These are phyloP conservation scores for Osmerus eperlanus DNA, from an alignment of 2,113 vertebrate species.

Conservation along the genomic window DNA sequence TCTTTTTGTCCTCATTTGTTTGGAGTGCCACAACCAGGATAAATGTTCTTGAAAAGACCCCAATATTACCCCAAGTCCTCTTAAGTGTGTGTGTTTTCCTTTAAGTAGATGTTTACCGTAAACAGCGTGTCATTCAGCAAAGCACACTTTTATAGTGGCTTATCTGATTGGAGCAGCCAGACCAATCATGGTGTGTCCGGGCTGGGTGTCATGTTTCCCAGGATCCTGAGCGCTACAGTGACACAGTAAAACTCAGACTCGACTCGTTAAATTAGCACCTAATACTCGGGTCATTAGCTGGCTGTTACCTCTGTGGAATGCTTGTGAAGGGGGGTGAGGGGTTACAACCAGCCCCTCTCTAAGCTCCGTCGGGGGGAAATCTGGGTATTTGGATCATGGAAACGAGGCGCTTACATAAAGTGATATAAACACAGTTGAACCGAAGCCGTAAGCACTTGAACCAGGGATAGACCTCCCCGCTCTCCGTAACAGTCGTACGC, in stretches of 20 bases:
- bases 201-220: conserved; percentile 67
- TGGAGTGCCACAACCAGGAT: not conserved
- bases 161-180: conserved; percentile 66
- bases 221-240: conserved; percentile 65
- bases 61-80: not conserved
- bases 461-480: not conserved
- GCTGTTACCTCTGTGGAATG: conserved; percentile 61
- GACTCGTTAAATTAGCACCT: conserved; percentile 68
- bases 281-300: conserved; percentile 65
- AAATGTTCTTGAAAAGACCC: not conserved
- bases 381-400: conserved; percentile 28
- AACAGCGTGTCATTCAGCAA: conserved; percentile 60
- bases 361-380: conserved; percentile 39
- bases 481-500: no score
- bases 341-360: conserved; percentile 28
- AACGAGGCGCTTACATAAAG: conserved; percentile 20
- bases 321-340: conserved; percentile 62
- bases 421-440: conserved; percentile 2
- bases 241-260: conserved; percentile 63
- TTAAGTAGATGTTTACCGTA: conserved; percentile 62
- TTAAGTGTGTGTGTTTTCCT: not conserved
- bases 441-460: conserved; percentile 16
- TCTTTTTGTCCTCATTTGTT: no score
- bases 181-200: conserved; percentile 59
- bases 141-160: conserved; percentile 40